phyloP scores from a whole-genome alignment of 37 sponge, comb jelly and placozoan species.

The Beroe forskalii region DNA sequence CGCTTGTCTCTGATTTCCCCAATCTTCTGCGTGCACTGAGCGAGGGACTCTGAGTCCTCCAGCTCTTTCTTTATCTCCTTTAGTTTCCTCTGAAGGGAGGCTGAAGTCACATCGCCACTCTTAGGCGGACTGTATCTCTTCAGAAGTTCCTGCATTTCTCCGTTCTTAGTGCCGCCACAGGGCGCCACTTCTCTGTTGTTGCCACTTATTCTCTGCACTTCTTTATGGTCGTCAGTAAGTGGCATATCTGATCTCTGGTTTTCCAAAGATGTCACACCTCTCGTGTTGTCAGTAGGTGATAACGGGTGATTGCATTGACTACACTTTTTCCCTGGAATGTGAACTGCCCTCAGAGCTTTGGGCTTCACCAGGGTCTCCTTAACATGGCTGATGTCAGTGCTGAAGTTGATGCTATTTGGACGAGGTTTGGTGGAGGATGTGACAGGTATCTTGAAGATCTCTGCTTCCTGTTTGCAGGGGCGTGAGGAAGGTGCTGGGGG shows the following conservation, averaged over 20 bases:
- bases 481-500: too few relatives aligned
- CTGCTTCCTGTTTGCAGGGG: too few relatives aligned
- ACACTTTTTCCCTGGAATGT: not conserved
- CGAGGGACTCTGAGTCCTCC: not conserved
- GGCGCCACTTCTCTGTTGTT: too few relatives aligned
- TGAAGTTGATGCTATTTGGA: conserved; percentile 21
- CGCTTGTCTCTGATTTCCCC: conserved; percentile 44
- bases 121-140: conserved; percentile 42
- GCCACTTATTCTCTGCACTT: not conserved
- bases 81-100: not conserved
- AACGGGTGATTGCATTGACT: too few relatives aligned
- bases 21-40: not conserved
- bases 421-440: not conserved
- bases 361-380: conserved; percentile 41
- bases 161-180: not conserved
- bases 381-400: conserved; percentile 4
- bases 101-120: not conserved
- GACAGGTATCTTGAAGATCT: too few relatives aligned
- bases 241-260: too few relatives aligned
- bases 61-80: conserved; percentile 36
- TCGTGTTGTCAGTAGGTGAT: not conserved
- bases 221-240: too few relatives aligned
- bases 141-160: conserved; percentile 48
- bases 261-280: not conserved
- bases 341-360: not conserved